These are phyloP conservation scores for Notamacropus eugenii DNA, from an alignment of 2,797 vertebrate genomes.

Conservation along the genomic window DNA sequence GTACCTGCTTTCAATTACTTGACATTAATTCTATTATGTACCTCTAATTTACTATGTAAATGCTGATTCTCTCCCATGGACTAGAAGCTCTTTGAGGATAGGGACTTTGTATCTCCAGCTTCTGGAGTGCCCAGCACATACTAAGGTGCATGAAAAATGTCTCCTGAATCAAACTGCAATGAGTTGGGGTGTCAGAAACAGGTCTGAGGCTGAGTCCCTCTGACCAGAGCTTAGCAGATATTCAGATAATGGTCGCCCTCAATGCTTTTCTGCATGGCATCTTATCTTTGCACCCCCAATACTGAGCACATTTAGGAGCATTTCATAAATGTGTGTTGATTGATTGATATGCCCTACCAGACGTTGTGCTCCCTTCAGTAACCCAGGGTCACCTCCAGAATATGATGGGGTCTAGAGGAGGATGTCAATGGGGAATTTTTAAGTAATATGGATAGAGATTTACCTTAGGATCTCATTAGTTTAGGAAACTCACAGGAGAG, in stretches of 20 bases:
- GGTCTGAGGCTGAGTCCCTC: background rate
- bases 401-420: background rate
- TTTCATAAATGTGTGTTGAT: background rate
- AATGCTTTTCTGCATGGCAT: background rate
- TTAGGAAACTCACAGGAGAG: background rate
- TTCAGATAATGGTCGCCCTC: no score
- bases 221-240: background rate
- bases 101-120: background rate
- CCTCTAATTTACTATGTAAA: background rate
- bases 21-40: background rate
- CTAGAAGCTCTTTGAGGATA: background rate
- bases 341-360: background rate
- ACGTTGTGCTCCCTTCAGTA: background rate
- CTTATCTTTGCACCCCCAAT: background rate
- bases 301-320: background rate
- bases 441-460: background rate
- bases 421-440: background rate
- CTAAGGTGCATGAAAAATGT: background rate
- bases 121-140: background rate
- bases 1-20: no score
- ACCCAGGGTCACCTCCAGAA: background rate
- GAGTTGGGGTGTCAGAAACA: background rate
- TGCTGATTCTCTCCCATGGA: background rate
- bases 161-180: background rate
- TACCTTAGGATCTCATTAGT: background rate